A percentile compares a stretch with the other conserved stretches of the same genome.
Conservation (phyloP, 2,113 vertebrate genomes). For the Odocoileus hemionus region DNA sequence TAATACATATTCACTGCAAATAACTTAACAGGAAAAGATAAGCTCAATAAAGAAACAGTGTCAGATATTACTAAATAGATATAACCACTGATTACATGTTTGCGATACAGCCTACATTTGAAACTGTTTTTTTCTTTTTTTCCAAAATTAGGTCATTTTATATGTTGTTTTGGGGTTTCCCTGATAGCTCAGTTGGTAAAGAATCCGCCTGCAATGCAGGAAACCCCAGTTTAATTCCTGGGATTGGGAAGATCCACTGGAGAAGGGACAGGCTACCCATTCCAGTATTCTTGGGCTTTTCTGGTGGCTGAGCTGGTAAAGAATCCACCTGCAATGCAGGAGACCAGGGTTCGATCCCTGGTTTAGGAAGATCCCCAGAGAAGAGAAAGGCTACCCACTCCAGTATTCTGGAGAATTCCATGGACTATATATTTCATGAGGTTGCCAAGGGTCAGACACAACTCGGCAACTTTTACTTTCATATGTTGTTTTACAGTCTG, state of each 20-base stretch:
- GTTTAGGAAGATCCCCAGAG: neutral
- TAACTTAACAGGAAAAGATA: neutral
- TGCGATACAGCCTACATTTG: neutral
- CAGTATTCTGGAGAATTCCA: neutral
- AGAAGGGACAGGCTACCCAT: neutral
- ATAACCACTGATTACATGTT: neutral
- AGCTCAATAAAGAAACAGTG: neutral
- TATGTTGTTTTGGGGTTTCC: neutral
- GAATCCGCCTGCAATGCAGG: neutral
- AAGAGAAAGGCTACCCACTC: neutral
- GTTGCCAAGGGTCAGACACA: neutral
- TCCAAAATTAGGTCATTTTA: neutral
- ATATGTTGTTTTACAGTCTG: neutral
- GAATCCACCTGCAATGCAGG: neutral
- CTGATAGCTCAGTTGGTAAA: neutral
- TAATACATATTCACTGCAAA: neutral
- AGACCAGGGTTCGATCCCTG: neutral
- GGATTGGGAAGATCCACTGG: neutral
- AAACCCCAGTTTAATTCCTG: neutral
- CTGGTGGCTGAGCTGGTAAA: neutral
- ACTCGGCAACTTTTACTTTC: neutral
- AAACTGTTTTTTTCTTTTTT: neutral
- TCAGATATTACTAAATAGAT: neutral
- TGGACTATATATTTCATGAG: neutral
- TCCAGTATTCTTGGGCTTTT: neutral